A percentile compares a stretch with the other conserved stretches of the same genome.
phyloP scores from a whole-genome alignment of 2,888 invertebrate genomes.

The Dendrolimus houi region DNA sequence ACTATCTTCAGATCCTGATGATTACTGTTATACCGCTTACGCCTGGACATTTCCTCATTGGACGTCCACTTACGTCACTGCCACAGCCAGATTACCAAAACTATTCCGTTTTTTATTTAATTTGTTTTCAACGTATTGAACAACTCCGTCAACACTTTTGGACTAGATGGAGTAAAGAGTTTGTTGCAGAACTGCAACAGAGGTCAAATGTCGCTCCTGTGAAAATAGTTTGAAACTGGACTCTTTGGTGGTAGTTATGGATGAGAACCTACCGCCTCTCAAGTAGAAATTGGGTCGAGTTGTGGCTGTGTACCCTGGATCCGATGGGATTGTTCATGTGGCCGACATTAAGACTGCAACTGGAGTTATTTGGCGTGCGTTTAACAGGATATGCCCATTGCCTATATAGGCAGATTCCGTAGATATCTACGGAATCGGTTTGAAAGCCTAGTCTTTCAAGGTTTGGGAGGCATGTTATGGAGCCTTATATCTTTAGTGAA shows the following conservation, averaged over 20 bases:
- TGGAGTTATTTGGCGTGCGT: constrained; percentile 9
- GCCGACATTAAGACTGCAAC: constrained; percentile 13
- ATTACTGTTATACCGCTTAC: too few relatives aligned
- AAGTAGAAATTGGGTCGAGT: constrained; percentile 17
- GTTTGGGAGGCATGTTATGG: constrained; percentile 12
- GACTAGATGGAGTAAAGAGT: constrained; percentile 7
- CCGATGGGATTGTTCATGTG: constrained; percentile 13
- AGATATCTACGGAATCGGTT: not conserved
- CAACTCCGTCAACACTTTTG: too few relatives aligned
- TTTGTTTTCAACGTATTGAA: too few relatives aligned
- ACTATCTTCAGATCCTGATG: too few relatives aligned
- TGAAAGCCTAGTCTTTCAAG: constrained; percentile 5
- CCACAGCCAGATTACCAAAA: too few relatives aligned
- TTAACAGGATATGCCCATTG: constrained; percentile 8
- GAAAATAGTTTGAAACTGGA: constrained; percentile 4
- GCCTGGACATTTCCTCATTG: too few relatives aligned
- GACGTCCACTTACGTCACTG: too few relatives aligned
- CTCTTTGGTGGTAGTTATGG: constrained; percentile 13
- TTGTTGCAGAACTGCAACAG: constrained; percentile 16
- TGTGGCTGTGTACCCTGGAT: constrained; percentile 6
- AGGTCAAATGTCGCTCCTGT: constrained; percentile 14
- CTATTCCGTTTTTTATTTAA: too few relatives aligned
- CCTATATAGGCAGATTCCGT: too few relatives aligned
- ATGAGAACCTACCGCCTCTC: constrained; percentile 12
- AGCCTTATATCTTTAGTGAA: not conserved